Conservation (phyloP, 2,888 invertebrate genomes). For the Isotomurus palustris region DNA sequence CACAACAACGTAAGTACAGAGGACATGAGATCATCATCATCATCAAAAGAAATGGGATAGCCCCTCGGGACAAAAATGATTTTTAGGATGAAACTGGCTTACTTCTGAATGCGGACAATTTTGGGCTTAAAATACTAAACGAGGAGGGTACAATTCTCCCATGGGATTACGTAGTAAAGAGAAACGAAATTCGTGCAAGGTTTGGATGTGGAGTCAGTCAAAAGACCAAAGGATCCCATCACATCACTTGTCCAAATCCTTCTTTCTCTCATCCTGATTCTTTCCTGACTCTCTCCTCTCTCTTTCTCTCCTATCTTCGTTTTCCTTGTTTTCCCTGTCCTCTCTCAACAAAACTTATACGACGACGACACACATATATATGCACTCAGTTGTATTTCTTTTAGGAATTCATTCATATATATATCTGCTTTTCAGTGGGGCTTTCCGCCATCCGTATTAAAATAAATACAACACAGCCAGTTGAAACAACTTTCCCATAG, state of each 20-base stretch:
- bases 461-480: too few relatives aligned
- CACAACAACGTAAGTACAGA: too few relatives aligned
- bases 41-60: conserved; percentile 16
- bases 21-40: conserved; percentile 12
- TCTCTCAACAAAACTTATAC: too few relatives aligned
- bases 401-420: too few relatives aligned
- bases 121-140: conserved; percentile 32
- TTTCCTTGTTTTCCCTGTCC: too few relatives aligned
- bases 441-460: too few relatives aligned
- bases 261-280: neutral
- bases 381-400: too few relatives aligned
- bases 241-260: conserved; percentile 9
- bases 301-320: neutral
- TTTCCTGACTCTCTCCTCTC: neutral
- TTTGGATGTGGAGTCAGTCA: conserved; percentile 4
- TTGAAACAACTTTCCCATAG: conserved; percentile 8
- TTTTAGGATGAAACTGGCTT: conserved; percentile 22
- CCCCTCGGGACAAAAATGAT: conserved; percentile 22
- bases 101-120: conserved; percentile 25
- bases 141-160: conserved; percentile 16
- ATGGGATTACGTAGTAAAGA: conserved; percentile 16
- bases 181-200: conserved; percentile 16
- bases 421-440: too few relatives aligned
- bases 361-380: neutral
- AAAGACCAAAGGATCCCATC: conserved; percentile 5